phyloP scores from a whole-genome alignment of 2,888 invertebrate species.

The Cepaea hortensis region DNA sequence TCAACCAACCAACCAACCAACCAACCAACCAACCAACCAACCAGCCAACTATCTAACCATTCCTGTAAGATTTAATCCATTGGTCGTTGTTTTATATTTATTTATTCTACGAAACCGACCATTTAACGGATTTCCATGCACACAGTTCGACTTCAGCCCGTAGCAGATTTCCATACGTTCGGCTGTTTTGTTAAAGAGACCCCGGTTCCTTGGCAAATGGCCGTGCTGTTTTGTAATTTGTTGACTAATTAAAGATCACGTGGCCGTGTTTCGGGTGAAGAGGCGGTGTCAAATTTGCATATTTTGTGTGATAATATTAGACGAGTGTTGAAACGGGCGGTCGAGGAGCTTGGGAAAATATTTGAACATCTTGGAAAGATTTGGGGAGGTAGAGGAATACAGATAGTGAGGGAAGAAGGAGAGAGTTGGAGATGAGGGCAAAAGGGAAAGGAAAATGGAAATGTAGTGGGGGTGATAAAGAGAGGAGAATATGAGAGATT shows the following conservation, averaged over 20 bases:
- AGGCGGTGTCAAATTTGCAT: constrained; percentile 29
- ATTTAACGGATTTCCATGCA: too few species aligned
- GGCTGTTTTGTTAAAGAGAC: not conserved
- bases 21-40: not conserved
- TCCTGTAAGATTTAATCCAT: too few species aligned
- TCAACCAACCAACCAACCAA: not conserved
- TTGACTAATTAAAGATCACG: constrained; percentile 6
- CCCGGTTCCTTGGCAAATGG: not conserved
- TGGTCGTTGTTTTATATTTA: too few species aligned
- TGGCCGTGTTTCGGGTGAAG: not conserved
- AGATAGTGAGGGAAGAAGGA: not conserved
- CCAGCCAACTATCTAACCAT: too few species aligned
- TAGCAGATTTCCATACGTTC: too few species aligned
- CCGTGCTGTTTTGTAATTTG: constrained; percentile 10
- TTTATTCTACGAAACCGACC: too few species aligned
- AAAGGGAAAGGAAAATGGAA: not conserved
- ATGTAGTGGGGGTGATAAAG: not conserved
- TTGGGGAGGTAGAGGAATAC: not conserved
- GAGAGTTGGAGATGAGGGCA: too few species aligned
- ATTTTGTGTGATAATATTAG: constrained; percentile 14
- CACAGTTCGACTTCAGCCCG: too few species aligned
- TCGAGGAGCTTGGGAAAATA: not conserved
- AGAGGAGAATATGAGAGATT: not conserved
- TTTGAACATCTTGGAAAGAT: not conserved
- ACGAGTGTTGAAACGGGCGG: not conserved